phyloP scores from a whole-genome alignment of 2,113 vertebrate genomes.

The Microtus oregoni region DNA sequence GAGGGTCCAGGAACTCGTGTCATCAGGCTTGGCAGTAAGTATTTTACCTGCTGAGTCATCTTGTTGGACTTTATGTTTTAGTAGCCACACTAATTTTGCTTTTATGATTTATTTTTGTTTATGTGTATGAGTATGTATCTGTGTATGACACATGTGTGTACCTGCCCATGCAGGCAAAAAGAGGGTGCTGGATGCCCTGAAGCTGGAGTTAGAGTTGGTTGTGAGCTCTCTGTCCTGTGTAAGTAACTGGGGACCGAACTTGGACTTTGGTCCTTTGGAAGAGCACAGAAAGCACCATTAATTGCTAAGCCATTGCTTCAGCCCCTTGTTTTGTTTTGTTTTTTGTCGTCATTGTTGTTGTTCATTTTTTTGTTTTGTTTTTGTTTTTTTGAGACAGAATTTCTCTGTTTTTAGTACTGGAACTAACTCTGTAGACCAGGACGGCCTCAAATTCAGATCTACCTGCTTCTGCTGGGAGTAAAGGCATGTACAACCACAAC shows the following conservation, averaged over 20 bases:
- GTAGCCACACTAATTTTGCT: background rate
- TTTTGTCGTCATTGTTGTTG: too few species aligned
- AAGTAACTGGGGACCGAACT: background rate
- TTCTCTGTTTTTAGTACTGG: background rate
- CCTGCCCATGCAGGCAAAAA: background rate
- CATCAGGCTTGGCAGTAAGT: background rate
- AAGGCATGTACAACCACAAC: background rate
- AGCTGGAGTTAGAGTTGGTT: background rate
- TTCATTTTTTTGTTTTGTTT: background rate
- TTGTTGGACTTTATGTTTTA: background rate
- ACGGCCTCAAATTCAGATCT: background rate
- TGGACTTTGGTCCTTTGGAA: background rate
- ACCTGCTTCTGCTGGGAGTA: background rate
- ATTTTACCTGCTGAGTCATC: background rate
- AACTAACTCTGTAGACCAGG: background rate
- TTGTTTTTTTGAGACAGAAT: background rate
- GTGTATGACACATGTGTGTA: background rate
- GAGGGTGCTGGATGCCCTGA: background rate
- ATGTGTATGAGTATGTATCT: background rate
- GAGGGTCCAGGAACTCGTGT: background rate
- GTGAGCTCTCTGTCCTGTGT: background rate
- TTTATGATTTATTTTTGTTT: background rate
- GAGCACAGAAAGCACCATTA: background rate
- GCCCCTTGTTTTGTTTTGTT: background rate
- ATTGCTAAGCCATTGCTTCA: background rate